phyloP scores from a whole-genome alignment of 2,113 vertebrate genomes.

The Sylvilagus bachmani region DNA sequence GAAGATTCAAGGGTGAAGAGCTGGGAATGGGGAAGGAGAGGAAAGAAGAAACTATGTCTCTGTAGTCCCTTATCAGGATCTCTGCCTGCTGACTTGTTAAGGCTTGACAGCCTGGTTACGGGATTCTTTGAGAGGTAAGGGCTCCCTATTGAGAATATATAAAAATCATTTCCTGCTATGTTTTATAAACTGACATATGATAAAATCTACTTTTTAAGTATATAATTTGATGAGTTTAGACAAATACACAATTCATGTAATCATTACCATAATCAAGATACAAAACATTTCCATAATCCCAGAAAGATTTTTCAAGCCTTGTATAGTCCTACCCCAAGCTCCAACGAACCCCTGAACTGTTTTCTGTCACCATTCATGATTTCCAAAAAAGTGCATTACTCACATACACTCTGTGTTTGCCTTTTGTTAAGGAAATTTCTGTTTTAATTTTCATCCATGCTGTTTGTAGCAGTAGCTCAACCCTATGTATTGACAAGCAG shows the following conservation, averaged over 20 bases:
- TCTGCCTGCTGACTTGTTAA: background rate
- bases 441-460: background rate
- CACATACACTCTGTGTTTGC: background rate
- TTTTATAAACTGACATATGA: background rate
- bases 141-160: background rate
- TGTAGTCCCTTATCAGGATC: background rate
- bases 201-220: conserved; percentile 16
- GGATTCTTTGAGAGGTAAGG: background rate
- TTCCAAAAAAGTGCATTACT: background rate
- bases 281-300: background rate
- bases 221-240: background rate
- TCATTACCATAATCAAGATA: background rate
- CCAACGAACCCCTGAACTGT: background rate
- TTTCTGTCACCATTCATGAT: background rate
- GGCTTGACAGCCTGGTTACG: background rate
- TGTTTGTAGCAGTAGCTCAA: background rate
- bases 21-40: background rate
- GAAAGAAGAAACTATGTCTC: background rate
- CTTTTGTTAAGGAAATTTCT: background rate
- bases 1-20: background rate
- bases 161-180: background rate
- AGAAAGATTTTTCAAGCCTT: background rate
- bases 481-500: background rate
- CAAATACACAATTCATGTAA: background rate
- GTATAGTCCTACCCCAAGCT: background rate